Percentiles rank a stretch among this genome's conserved stretches.
Conservation (phyloP, 2,113 vertebrate genomes). For the Amphiprion ocellaris region DNA sequence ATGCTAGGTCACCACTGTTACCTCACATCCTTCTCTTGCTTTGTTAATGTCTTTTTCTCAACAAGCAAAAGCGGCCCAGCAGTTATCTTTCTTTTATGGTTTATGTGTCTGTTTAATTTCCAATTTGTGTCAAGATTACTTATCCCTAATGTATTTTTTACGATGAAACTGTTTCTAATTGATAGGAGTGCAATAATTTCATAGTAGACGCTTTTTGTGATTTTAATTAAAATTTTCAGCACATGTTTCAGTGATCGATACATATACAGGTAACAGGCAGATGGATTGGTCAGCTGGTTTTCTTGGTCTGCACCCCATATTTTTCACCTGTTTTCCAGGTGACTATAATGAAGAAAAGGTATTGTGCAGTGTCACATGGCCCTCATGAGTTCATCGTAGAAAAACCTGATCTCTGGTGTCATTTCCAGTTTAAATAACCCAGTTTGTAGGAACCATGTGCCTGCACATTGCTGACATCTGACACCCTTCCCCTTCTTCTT, state of each 20-base stretch:
- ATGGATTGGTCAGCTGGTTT: neutral
- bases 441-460: conserved; percentile 69
- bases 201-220: neutral
- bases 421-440: conserved; percentile 56
- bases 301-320: neutral
- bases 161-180: neutral
- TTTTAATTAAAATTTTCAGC: neutral
- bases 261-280: neutral
- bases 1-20: conserved; percentile 39
- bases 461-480: conserved; percentile 70
- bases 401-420: conserved; percentile 50
- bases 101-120: conserved; percentile 2
- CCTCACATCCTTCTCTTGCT: conserved; percentile 20
- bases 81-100: conserved; percentile 21
- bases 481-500: conserved; percentile 54
- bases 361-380: neutral
- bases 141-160: neutral
- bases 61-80: conserved; percentile 16
- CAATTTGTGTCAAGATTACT: neutral
- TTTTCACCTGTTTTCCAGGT: neutral
- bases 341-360: neutral
- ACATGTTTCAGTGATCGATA: neutral
- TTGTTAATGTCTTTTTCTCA: conserved; percentile 45
- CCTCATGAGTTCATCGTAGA: conserved; percentile 1
- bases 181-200: neutral